phyloP scores from a whole-genome alignment of 2,113 vertebrate genomes.

The Grammomys surdaster region DNA sequence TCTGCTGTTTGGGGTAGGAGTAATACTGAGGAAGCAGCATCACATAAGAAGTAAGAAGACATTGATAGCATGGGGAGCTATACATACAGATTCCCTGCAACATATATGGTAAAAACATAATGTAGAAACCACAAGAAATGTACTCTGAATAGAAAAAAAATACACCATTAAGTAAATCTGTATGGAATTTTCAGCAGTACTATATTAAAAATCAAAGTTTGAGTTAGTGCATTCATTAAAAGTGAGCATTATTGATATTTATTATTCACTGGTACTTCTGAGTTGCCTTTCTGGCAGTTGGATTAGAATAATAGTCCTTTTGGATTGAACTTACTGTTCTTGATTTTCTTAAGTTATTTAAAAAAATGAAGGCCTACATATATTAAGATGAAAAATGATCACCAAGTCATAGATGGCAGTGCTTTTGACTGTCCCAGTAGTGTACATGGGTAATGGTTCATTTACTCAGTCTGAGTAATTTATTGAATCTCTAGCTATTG shows the following conservation, averaged over 20 bases:
- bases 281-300: slow-evolving; percentile 35
- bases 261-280: slow-evolving; percentile 38
- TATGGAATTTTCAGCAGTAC: slow-evolving; percentile 27
- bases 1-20: not conserved
- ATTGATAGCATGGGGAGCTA: not conserved
- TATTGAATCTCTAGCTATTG: slow-evolving; percentile 36
- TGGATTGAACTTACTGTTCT: slow-evolving; percentile 35
- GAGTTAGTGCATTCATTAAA: slow-evolving; percentile 62
- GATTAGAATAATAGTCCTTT: slow-evolving; percentile 52
- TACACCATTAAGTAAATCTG: slow-evolving; percentile 49
- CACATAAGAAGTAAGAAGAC: not conserved
- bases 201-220: slow-evolving; percentile 48
- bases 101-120: slow-evolving; percentile 13
- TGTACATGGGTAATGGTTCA: slow-evolving; percentile 4
- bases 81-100: not conserved
- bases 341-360: slow-evolving; percentile 64
- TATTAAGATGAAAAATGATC: slow-evolving; percentile 68
- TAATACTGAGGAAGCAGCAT: not conserved
- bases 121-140: not conserved
- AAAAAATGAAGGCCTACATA: slow-evolving; percentile 41
- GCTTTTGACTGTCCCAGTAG: not conserved
- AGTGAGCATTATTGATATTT: slow-evolving; percentile 62
- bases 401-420: not conserved
- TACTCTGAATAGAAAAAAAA: slow-evolving; percentile 49
- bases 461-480: slow-evolving; percentile 46